Evolutionary conservation across 2,113 vertebrate genomes (phyloP).

Genomic region (Australoheros scitulus): DNA sequence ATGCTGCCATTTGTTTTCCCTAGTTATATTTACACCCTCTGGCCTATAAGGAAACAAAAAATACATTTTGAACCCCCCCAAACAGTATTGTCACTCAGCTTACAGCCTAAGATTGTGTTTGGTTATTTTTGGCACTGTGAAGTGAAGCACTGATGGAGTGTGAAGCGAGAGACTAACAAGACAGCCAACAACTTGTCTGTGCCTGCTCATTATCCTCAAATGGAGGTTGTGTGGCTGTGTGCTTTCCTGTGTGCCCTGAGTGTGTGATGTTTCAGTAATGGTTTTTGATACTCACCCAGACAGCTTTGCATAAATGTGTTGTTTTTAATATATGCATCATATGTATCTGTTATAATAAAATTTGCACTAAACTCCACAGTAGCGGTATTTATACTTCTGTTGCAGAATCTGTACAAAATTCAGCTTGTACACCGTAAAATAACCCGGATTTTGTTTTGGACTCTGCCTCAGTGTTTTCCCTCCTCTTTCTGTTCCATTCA

Average conservation of each 20-base stretch:
- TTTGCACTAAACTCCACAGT: not conserved
- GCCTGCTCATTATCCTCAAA: slow-evolving; percentile 29
- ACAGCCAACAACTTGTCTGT: slow-evolving; percentile 26
- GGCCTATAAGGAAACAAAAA: not conserved
- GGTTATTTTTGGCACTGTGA: slow-evolving; percentile 34
- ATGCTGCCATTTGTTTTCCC: not conserved
- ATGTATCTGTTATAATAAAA: not conserved
- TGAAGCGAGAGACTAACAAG: slow-evolving; percentile 27
- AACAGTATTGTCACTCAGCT: slow-evolving; percentile 5
- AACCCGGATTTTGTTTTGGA: not conserved
- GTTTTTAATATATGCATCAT: not conserved
- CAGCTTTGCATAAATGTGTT: not conserved
- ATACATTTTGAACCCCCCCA: not conserved
- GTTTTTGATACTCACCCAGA: not conserved
- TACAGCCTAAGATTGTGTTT: slow-evolving; percentile 1
- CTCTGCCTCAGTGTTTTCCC: not conserved
- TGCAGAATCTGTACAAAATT: not conserved
- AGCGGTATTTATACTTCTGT: not conserved
- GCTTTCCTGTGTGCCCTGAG: not conserved
- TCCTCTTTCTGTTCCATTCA: not conserved
- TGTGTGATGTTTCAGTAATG: not conserved
- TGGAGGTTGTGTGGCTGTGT: not conserved
- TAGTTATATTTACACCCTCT: not conserved
- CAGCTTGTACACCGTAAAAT: not conserved
- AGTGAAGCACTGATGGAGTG: slow-evolving; percentile 22